A percentile compares a stretch with the other conserved stretches of the same genome.
Evolutionary conservation across 1,140 invertebrate genomes (phyloP).

Genomic region (Atopsyche davidsoni): DNA sequence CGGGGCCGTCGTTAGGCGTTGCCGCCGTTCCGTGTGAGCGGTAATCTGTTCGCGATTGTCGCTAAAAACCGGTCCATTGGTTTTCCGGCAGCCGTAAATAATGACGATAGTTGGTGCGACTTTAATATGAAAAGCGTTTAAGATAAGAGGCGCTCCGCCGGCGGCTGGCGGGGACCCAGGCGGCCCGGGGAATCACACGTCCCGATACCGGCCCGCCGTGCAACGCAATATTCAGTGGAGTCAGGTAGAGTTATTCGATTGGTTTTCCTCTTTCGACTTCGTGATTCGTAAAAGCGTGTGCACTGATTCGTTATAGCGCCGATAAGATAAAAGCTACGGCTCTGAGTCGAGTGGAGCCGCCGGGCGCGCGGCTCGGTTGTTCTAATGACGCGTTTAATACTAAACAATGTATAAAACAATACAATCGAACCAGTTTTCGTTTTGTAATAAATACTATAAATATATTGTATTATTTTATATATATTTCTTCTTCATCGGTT

Average conservation of each 20-base stretch:
- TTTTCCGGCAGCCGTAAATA: conserved; percentile 24
- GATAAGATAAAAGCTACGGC: conserved; percentile 30
- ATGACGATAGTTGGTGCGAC: conserved; percentile 16
- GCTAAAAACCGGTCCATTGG: conserved; percentile 23
- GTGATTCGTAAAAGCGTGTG: conserved; percentile 31
- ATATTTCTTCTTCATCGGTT: too few relatives aligned
- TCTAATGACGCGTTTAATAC: too few relatives aligned
- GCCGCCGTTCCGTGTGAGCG: conserved; percentile 12
- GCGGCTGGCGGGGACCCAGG: conserved; percentile 5
- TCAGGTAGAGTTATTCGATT: conserved; percentile 19
- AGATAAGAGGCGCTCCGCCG: conserved; percentile 15
- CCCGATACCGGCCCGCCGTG: not conserved
- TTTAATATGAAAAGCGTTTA: conserved; percentile 29
- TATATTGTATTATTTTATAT: too few relatives aligned
- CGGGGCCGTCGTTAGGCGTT: not conserved
- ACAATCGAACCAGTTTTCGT: too few relatives aligned
- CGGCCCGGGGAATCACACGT: conserved; percentile 10
- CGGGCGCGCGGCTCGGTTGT: too few relatives aligned
- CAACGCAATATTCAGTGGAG: conserved; percentile 22
- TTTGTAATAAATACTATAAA: too few relatives aligned
- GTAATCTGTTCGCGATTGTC: conserved; percentile 18
- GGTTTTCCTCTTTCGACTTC: conserved; percentile 27
- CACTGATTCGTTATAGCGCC: conserved; percentile 29
- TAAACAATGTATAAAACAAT: too few relatives aligned
- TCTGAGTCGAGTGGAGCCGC: too few relatives aligned